Conservation (phyloP, 1,140 invertebrate genomes). For the Periplaneta americana region DNA sequence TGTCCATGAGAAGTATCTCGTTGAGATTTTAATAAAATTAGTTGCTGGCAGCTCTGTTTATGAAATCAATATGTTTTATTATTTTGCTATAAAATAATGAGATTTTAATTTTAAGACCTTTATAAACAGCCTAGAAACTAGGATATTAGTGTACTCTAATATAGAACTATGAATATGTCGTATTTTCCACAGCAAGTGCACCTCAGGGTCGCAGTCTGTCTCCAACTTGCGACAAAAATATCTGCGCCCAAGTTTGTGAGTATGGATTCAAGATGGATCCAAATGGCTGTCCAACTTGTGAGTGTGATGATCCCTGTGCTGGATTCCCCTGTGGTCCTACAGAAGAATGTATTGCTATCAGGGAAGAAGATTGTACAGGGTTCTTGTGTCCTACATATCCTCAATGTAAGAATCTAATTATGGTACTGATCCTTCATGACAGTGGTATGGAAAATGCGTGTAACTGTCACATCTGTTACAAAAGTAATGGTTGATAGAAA, state of each 20-base stretch:
- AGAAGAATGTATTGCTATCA: slow-evolving; percentile 65
- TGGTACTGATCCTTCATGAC: no score
- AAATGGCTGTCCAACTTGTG: slow-evolving; percentile 76
- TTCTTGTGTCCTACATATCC: slow-evolving; percentile 67
- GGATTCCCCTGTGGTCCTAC: slow-evolving; percentile 65
- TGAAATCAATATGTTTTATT: no score
- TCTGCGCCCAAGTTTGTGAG: slow-evolving; percentile 73
- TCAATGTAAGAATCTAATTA: slow-evolving; percentile 56
- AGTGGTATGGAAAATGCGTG: no score
- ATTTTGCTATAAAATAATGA: no score
- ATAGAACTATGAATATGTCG: neutral
- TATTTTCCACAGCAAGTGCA: neutral
- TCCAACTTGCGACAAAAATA: slow-evolving; percentile 30
- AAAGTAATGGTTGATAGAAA: no score
- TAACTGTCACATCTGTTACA: no score
- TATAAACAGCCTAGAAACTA: no score
- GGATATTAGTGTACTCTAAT: neutral
- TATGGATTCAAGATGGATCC: slow-evolving; percentile 74
- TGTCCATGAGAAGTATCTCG: no score
- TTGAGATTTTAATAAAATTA: no score
- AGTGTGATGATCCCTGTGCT: slow-evolving; percentile 78
- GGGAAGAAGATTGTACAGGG: slow-evolving; percentile 59
- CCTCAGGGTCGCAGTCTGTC: slow-evolving; percentile 2
- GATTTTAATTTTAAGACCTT: no score
- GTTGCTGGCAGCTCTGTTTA: no score